These are phyloP conservation scores for Biston stratarius DNA, from an alignment of 2,888 invertebrate species.

Conservation along the genomic window DNA sequence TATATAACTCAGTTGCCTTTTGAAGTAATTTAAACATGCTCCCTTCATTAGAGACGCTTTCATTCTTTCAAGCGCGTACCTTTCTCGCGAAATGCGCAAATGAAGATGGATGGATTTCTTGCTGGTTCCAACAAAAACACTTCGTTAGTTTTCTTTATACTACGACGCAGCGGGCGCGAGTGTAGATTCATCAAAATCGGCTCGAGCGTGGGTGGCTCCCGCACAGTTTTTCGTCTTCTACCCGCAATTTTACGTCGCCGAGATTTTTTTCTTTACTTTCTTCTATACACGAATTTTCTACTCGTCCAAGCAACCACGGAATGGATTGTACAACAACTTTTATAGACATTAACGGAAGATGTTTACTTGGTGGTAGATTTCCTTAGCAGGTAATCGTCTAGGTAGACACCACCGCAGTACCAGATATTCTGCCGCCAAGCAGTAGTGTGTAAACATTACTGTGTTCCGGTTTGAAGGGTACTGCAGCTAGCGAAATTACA, in stretches of 20 bases:
- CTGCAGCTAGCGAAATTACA: too few species aligned
- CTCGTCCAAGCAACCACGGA: too few species aligned
- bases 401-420: too few species aligned
- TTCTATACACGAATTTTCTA: too few species aligned
- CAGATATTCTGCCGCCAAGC: too few species aligned
- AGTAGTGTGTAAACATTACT: too few species aligned
- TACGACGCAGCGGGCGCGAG: conserved; percentile 19
- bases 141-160: conserved; percentile 49
- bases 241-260: background rate
- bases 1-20: conserved; percentile 19
- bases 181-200: conserved; percentile 25
- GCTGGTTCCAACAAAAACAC: conserved; percentile 52
- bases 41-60: conserved; percentile 55
- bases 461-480: too few species aligned
- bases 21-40: conserved; percentile 50
- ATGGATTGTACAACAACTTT: too few species aligned
- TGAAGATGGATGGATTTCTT: conserved; percentile 63
- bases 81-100: conserved; percentile 56
- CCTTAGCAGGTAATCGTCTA: too few species aligned
- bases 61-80: conserved; percentile 51
- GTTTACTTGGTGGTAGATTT: too few species aligned
- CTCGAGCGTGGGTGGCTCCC: conserved; percentile 3
- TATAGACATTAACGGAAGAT: too few species aligned
- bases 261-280: conserved; percentile 4
- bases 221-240: conserved; percentile 1